Conservation (phyloP, 2,797 vertebrate species). For the Esox masquinongy region DNA sequence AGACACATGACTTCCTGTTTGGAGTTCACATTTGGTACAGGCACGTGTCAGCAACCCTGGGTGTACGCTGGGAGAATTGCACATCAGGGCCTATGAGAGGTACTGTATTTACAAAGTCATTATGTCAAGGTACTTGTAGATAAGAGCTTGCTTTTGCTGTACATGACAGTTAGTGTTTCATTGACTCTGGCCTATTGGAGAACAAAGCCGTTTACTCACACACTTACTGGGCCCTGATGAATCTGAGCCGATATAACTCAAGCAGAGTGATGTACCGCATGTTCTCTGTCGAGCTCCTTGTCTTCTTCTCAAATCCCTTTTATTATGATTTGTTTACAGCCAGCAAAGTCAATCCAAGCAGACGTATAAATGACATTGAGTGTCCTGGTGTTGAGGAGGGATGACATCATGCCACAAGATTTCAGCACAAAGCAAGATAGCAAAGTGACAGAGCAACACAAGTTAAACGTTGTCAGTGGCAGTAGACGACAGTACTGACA, state of each 20-base stretch:
- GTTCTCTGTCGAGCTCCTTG: constrained; percentile 43
- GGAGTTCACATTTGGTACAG: not conserved
- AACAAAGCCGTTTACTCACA: constrained; percentile 46
- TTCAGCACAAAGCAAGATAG: constrained; percentile 8
- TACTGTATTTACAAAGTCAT: constrained; percentile 59
- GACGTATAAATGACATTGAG: constrained; percentile 38
- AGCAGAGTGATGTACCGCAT: constrained; percentile 61
- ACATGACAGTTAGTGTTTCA: constrained; percentile 30
- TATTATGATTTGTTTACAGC: constrained; percentile 48
- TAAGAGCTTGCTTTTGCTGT: constrained; percentile 40
- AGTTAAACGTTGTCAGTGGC: constrained; percentile 8
- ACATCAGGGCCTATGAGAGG: constrained; percentile 46
- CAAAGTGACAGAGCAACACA: constrained; percentile 10
- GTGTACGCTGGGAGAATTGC: constrained; percentile 24
- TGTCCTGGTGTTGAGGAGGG: constrained; percentile 21
- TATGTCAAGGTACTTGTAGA: constrained; percentile 48
- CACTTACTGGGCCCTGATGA: constrained; percentile 40
- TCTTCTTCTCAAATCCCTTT: constrained; percentile 56
- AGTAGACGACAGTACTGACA: constrained; percentile 8
- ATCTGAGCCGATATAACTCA: constrained; percentile 57
- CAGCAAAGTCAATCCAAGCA: constrained; percentile 33
- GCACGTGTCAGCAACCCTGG: constrained; percentile 51
- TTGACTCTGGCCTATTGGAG: constrained; percentile 21
- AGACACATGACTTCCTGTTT: not conserved
- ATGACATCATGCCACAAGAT: constrained; percentile 15